phyloP scores from a whole-genome alignment of 2,797 vertebrate species.

The Hemibagrus guttatus region DNA sequence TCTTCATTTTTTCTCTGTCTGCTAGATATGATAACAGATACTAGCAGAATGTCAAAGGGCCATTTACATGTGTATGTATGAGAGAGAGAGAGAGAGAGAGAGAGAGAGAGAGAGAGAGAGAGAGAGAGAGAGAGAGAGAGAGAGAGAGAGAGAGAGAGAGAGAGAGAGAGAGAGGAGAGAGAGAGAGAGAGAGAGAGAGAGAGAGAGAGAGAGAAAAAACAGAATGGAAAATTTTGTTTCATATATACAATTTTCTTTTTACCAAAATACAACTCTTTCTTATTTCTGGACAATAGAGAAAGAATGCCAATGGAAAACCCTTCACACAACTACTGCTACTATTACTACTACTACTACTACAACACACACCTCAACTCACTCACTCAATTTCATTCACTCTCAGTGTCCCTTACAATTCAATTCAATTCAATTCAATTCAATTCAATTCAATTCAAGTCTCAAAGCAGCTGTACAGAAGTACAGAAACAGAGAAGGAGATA shows the following conservation, averaged over 20 bases:
- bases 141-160: conserved; percentile 8
- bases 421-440: no score
- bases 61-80: not conserved
- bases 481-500: no score
- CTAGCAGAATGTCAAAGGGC: not conserved
- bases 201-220: not conserved
- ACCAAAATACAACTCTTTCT: not conserved
- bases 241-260: conserved; percentile 26
- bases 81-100: conserved; percentile 1
- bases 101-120: not conserved
- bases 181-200: no score
- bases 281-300: conserved; percentile 24
- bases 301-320: conserved; percentile 1
- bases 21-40: not conserved
- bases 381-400: not conserved
- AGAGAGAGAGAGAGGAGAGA: not conserved
- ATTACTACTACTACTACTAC: not conserved
- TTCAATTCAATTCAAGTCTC: no score
- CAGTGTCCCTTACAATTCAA: no score
- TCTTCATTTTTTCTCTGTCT: no score
- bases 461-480: no score
- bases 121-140: no score
- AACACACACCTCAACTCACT: conserved; percentile 16
- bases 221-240: conserved; percentile 13
- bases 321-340: not conserved